Conservation (phyloP, 2,888 invertebrate species). For the Cephus nigrinus region DNA sequence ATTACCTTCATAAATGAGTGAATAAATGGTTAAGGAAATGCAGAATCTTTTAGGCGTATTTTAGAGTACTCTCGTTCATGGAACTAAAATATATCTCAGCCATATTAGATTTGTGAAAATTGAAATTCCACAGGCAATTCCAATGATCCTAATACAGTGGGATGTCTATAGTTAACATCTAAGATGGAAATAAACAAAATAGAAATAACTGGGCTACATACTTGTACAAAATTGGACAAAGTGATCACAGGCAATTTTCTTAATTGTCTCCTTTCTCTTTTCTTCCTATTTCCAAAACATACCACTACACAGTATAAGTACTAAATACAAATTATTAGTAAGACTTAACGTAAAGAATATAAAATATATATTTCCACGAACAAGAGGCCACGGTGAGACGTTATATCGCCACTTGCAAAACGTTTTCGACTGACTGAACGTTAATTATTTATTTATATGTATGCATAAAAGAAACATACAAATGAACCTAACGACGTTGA, state of each 20-base stretch:
- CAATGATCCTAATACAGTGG: neutral
- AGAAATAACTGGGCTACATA: neutral
- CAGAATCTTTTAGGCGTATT: neutral
- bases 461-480: neutral
- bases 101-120: neutral
- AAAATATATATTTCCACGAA: neutral
- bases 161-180: neutral
- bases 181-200: neutral
- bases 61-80: neutral
- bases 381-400: neutral
- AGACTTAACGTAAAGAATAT: neutral
- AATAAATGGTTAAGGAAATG: neutral
- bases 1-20: slow-evolving; percentile 27
- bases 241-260: neutral
- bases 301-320: neutral
- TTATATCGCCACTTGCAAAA: neutral
- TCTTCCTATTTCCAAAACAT: neutral
- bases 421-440: neutral
- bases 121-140: neutral
- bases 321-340: neutral
- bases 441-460: neutral
- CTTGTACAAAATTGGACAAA: neutral
- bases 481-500: neutral
- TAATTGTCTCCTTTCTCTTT: neutral
- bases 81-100: neutral